Percentiles rank a stretch among this genome's conserved stretches.
Conservation (phyloP, 2,797 vertebrate species). For the Strix occidentalis region DNA sequence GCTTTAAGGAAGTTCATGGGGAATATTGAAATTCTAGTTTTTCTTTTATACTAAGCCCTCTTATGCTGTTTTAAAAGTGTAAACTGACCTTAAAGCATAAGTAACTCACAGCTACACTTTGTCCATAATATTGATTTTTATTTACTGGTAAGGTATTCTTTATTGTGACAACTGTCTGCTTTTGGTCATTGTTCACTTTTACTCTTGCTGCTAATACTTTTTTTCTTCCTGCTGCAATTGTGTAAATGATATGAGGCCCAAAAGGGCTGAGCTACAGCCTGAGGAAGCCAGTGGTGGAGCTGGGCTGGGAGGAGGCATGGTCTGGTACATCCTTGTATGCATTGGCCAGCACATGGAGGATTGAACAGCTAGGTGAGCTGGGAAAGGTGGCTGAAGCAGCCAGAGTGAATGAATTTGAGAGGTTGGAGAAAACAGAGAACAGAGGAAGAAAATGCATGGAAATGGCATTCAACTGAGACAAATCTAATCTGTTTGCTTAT, state of each 20-base stretch:
- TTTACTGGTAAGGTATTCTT: background rate
- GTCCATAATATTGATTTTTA: background rate
- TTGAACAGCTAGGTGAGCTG: background rate
- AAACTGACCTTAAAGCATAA: background rate
- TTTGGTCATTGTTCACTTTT: background rate
- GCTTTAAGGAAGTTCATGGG: background rate
- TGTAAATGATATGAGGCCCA: background rate
- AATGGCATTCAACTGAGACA: background rate
- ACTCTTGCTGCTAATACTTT: background rate
- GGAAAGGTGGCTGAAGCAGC: background rate
- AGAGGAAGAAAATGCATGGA: background rate
- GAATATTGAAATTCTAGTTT: background rate
- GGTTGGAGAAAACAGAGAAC: background rate
- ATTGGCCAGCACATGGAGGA: background rate
- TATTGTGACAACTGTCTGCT: background rate
- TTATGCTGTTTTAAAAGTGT: background rate
- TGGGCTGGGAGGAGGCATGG: background rate
- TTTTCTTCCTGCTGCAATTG: background rate
- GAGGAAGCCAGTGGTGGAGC: background rate
- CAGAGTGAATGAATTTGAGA: background rate
- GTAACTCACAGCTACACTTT: background rate
- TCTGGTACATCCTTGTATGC: rapidly evolving
- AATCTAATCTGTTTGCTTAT: background rate
- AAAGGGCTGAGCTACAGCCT: background rate
- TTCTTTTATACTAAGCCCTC: background rate